Evolutionary conservation across 2,888 invertebrate genomes (phyloP).

Genomic region (Phasia obesa): DNA sequence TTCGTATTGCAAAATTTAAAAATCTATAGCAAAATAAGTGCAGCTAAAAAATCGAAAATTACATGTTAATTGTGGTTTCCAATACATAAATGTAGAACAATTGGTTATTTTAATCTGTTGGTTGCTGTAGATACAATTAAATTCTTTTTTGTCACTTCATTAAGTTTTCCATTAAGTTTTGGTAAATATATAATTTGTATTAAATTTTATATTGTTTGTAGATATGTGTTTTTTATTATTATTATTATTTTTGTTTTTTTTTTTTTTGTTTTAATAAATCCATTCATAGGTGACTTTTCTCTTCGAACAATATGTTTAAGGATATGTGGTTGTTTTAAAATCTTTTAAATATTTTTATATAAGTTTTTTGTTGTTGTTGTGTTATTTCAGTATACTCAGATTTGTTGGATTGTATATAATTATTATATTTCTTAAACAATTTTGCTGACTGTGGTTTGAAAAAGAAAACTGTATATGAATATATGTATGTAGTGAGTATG

Average conservation of each 20-base stretch:
- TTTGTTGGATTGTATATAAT: constrained; percentile 64
- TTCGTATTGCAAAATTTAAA: constrained; percentile 12
- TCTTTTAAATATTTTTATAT: constrained; percentile 34
- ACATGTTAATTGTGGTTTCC: constrained; percentile 20
- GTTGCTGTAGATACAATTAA: constrained; percentile 43
- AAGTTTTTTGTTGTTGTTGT: constrained; percentile 9
- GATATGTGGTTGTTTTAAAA: constrained; percentile 66
- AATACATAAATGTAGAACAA: constrained; percentile 2
- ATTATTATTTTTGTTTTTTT: constrained; percentile 14
- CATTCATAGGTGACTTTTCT: constrained; percentile 47
- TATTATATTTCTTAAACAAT: constrained; percentile 18
- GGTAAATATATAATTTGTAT: constrained; percentile 48
- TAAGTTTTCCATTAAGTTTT: constrained; percentile 35
- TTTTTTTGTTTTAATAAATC: constrained; percentile 47
- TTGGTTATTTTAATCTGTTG: constrained; percentile 23
- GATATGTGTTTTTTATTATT: constrained; percentile 55
- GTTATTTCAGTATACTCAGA: constrained; percentile 46
- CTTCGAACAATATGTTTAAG: constrained; percentile 58
- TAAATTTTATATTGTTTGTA: constrained; percentile 62
- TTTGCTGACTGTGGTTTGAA: constrained; percentile 9
- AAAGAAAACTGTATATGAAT: neutral
- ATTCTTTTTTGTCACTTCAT: constrained; percentile 31
- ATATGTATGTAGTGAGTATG: too few species aligned
- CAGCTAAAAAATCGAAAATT: constrained; percentile 38
- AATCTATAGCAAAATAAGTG: constrained; percentile 43